phyloP scores from a whole-genome alignment of 1,140 invertebrate species.

The Charaxes varanes region DNA sequence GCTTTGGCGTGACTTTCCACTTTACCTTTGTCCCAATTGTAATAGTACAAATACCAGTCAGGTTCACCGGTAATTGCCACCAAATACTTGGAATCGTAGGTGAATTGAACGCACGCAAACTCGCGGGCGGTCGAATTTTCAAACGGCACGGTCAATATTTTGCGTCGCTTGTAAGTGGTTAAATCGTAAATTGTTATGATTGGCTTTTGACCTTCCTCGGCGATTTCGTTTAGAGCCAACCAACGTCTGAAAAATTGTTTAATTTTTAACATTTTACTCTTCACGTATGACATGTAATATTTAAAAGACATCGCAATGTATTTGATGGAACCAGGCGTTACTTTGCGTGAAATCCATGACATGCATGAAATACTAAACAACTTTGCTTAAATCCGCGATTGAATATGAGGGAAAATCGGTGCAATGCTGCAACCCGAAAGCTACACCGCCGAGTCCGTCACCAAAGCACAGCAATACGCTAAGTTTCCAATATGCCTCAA shows the following conservation, averaged over 20 bases:
- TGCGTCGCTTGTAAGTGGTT: conserved; percentile 76
- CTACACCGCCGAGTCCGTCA: too few species aligned
- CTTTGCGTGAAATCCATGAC: too few species aligned
- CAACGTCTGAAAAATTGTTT: conserved; percentile 75
- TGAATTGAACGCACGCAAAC: conserved; percentile 85
- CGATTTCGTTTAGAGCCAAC: conserved; percentile 66
- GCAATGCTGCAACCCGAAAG: too few species aligned
- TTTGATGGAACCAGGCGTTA: too few species aligned
- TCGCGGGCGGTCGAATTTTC: conserved; percentile 71
- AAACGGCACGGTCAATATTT: conserved; percentile 76
- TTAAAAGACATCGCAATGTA: too few species aligned
- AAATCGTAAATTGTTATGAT: conserved; percentile 81
- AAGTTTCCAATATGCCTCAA: too few species aligned
- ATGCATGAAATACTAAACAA: too few species aligned
- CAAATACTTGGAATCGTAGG: conserved; percentile 85
- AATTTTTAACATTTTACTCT: too few species aligned
- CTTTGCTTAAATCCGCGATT: too few species aligned
- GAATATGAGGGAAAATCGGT: too few species aligned
- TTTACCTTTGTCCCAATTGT: conserved; percentile 89
- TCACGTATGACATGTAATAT: too few species aligned
- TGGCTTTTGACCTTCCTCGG: conserved; percentile 67
- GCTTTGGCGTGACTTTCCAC: conserved; percentile 84
- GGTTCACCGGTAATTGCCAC: conserved; percentile 85
- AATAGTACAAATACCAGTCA: conserved; percentile 87
- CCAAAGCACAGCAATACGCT: too few species aligned